These are phyloP conservation scores for Heliconius cydno DNA, from an alignment of 2,888 invertebrate species.

Conservation along the genomic window DNA sequence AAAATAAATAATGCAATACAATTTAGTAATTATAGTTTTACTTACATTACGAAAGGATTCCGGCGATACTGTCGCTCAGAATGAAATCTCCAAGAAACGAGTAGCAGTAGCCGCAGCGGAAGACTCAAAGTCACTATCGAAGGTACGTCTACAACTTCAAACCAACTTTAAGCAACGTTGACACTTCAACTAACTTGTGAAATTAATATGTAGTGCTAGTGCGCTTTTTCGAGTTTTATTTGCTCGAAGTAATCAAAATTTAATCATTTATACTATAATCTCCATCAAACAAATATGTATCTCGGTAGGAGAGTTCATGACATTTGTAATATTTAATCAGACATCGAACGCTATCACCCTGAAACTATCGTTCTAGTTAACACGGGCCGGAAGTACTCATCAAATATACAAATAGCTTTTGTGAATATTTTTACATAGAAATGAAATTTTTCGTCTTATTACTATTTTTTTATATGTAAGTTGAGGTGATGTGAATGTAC, in stretches of 20 bases:
- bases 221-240: slow-evolving; percentile 65
- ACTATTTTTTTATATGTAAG: neutral
- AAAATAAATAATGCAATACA: neutral
- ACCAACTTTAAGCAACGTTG: neutral
- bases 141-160: slow-evolving; percentile 60
- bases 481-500: neutral
- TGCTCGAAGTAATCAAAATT: slow-evolving; percentile 50
- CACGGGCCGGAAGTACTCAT: slow-evolving; percentile 23
- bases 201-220: slow-evolving; percentile 52
- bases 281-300: slow-evolving; percentile 12
- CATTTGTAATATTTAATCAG: slow-evolving; percentile 16
- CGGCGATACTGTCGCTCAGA: slow-evolving; percentile 70
- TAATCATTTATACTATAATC: slow-evolving; percentile 18
- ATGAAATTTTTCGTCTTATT: neutral
- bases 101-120: slow-evolving; percentile 63
- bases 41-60: slow-evolving; percentile 58
- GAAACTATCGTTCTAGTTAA: neutral
- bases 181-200: slow-evolving; percentile 6
- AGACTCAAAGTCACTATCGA: slow-evolving; percentile 67
- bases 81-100: slow-evolving; percentile 73
- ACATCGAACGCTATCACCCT: slow-evolving; percentile 13
- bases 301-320: neutral
- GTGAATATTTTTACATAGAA: neutral
- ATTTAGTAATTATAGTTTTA: slow-evolving; percentile 17
- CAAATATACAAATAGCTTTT: neutral